A percentile compares a stretch with the other conserved stretches of the same genome.
phyloP scores from a whole-genome alignment of 2,113 vertebrate genomes.

The Neoarius graeffei region DNA sequence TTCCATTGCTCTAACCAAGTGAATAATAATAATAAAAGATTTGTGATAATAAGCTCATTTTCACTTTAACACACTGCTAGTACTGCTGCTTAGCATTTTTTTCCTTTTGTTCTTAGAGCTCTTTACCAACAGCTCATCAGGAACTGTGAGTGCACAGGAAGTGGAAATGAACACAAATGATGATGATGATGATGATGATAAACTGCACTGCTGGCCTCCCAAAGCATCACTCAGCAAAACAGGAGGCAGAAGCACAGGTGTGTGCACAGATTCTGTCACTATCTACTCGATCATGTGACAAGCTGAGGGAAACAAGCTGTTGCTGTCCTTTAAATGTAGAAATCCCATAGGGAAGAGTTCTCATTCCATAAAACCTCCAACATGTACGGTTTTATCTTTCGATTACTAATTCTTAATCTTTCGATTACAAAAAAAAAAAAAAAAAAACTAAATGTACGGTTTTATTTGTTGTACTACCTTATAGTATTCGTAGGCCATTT shows the following conservation, averaged over 20 bases:
- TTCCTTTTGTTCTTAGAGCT: conserved; percentile 43
- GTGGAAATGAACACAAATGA: conserved; percentile 51
- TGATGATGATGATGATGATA: conserved; percentile 60
- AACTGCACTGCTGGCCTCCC: conserved; percentile 73
- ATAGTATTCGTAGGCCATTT: not conserved
- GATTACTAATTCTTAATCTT: too few species aligned
- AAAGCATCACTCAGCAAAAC: conserved; percentile 60
- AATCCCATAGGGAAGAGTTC: not conserved
- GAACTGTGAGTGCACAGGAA: conserved; percentile 42
- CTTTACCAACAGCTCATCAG: conserved; percentile 7
- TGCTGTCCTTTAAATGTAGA: not conserved
- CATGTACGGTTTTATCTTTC: not conserved
- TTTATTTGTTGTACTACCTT: not conserved
- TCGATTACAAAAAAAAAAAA: too few species aligned
- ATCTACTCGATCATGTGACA: not conserved
- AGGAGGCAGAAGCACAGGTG: conserved; percentile 60
- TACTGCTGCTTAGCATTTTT: not conserved
- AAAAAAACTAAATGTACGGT: too few species aligned
- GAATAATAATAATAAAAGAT: not conserved
- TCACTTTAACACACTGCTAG: not conserved
- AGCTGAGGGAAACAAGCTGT: not conserved
- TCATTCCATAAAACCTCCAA: not conserved
- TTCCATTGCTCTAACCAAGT: conserved; percentile 29
- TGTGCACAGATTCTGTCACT: not conserved
- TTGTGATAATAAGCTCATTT: not conserved